A percentile compares a stretch with the other conserved stretches of the same genome.
These are phyloP conservation scores for Sinelater perroti DNA, from an alignment of 2,888 invertebrate species.

Conservation along the genomic window DNA sequence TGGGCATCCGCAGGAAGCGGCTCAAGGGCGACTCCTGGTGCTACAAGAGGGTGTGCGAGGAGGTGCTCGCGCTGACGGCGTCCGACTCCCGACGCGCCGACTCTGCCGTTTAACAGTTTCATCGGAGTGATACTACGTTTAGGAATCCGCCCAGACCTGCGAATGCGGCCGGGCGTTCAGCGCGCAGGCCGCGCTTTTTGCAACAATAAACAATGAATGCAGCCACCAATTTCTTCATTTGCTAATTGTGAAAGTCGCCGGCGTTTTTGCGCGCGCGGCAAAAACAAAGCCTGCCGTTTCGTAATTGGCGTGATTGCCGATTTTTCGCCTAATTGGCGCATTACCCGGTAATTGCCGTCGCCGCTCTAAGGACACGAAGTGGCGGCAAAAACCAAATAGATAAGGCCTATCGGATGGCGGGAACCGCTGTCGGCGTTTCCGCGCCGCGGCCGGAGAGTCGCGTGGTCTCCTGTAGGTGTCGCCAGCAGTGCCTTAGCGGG, in stretches of 20 bases:
- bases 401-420: too few relatives aligned
- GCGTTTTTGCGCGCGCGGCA: background rate
- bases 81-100: constrained; percentile 49
- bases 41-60: constrained; percentile 81
- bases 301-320: constrained; percentile 12
- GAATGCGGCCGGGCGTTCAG: constrained; percentile 59
- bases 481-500: too few relatives aligned
- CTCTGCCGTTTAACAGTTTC: constrained; percentile 53
- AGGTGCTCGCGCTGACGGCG: constrained; percentile 68
- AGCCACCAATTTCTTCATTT: background rate
- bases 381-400: too few relatives aligned
- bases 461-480: too few relatives aligned
- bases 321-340: constrained; percentile 3
- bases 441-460: too few relatives aligned
- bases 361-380: too few relatives aligned
- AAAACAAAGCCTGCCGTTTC: constrained; percentile 10
- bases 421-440: too few relatives aligned
- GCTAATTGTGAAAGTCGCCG: constrained; percentile 12
- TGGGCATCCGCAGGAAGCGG: constrained; percentile 76
- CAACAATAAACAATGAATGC: constrained; percentile 12
- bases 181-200: constrained; percentile 51
- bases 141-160: too few relatives aligned
- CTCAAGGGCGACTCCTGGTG: constrained; percentile 82
- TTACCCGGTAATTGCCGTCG: constrained; percentile 18
- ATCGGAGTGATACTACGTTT: too few relatives aligned